A percentile compares a stretch with the other conserved stretches of the same genome.
phyloP scores from a whole-genome alignment of 2,888 invertebrate genomes.

The Lithophane leautieri region DNA sequence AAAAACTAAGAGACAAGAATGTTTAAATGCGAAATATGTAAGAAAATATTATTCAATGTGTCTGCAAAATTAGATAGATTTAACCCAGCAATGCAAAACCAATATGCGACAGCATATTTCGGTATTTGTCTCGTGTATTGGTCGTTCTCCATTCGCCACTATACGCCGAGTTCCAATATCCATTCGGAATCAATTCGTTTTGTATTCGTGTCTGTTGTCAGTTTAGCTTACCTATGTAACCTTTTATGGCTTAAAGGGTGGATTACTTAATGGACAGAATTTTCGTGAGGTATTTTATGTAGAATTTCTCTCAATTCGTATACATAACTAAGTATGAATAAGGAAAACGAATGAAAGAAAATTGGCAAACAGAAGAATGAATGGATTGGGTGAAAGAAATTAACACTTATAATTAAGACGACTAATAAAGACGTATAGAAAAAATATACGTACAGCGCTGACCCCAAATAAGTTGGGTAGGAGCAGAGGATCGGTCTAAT shows the following conservation, averaged over 20 bases:
- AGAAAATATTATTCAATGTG: neutral
- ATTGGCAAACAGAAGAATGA: neutral
- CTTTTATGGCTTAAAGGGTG: conserved; percentile 29
- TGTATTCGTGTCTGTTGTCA: conserved; percentile 45
- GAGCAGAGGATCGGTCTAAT: no score
- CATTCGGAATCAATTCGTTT: conserved; percentile 51
- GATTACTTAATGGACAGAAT: neutral
- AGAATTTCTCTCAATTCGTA: neutral
- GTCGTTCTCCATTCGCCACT: conserved; percentile 30
- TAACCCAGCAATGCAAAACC: conserved; percentile 8
- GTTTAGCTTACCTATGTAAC: conserved; percentile 28
- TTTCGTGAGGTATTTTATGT: neutral
- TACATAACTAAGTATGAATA: neutral
- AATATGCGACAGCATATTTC: conserved; percentile 22
- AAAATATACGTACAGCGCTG: neutral
- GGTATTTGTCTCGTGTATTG: conserved; percentile 7
- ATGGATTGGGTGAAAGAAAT: neutral
- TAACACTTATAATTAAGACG: neutral
- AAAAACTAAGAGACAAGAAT: neutral
- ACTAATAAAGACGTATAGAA: neutral
- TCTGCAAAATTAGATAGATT: neutral
- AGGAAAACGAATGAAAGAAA: neutral
- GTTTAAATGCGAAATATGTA: no score
- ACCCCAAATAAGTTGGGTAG: neutral
- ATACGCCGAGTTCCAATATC: conserved; percentile 39